Percentiles rank a stretch among this genome's conserved stretches.
Conservation (phyloP, 2,797 vertebrate genomes). For the Dallia pectoralis region DNA sequence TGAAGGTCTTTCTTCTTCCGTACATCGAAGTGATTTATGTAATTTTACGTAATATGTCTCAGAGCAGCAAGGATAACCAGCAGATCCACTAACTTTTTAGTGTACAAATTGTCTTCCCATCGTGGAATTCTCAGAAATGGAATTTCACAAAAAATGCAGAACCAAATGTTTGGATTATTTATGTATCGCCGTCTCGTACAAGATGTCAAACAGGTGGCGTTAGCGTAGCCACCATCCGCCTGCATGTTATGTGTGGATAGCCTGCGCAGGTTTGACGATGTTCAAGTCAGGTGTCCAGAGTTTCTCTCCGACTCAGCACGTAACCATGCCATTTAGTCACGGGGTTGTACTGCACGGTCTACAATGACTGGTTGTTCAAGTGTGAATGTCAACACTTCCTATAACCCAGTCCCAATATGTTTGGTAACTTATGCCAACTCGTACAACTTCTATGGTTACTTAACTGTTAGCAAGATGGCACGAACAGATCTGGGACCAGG, state of each 20-base stretch:
- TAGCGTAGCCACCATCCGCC: slow-evolving; percentile 38
- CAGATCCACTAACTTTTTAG: neutral
- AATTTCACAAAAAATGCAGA: slow-evolving; percentile 61
- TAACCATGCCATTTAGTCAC: slow-evolving; percentile 8
- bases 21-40: neutral
- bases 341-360: slow-evolving; percentile 8
- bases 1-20: neutral
- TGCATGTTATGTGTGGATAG: slow-evolving; percentile 38
- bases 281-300: slow-evolving; percentile 36
- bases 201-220: slow-evolving; percentile 53
- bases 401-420: neutral
- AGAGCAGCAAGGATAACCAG: neutral
- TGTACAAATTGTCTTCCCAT: slow-evolving; percentile 8
- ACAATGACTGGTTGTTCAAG: slow-evolving; percentile 8
- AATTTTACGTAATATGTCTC: neutral
- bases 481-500: neutral
- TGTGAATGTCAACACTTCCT: slow-evolving; percentile 13
- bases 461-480: neutral
- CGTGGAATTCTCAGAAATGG: slow-evolving; percentile 30
- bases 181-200: slow-evolving; percentile 25
- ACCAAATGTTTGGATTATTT: slow-evolving; percentile 46
- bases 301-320: slow-evolving; percentile 30
- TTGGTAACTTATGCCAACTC: neutral
- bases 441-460: neutral
- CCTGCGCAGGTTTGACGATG: slow-evolving; percentile 44